Conservation (phyloP, 2,888 invertebrate species). For the Herminia tarsipennalis region DNA sequence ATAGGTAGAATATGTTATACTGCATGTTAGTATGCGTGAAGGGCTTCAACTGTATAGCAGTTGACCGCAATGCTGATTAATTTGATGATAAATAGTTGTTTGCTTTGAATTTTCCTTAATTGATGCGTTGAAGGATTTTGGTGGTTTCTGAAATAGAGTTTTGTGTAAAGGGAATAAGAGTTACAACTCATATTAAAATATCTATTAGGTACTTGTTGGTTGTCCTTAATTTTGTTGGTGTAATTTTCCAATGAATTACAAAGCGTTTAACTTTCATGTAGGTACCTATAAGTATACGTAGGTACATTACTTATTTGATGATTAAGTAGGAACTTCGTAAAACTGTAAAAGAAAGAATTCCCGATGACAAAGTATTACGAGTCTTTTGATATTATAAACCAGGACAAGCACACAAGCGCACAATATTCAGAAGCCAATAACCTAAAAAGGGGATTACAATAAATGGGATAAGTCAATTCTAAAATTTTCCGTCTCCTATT, state of each 20-base stretch:
- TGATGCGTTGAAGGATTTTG: slow-evolving; percentile 62
- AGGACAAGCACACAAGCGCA: too few species aligned
- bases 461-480: slow-evolving; percentile 6
- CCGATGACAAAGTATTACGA: too few species aligned
- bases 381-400: too few species aligned
- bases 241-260: neutral
- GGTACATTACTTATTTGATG: too few species aligned
- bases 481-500: slow-evolving; percentile 12
- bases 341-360: too few species aligned
- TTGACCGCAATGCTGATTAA: slow-evolving; percentile 75
- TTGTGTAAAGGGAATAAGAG: neutral
- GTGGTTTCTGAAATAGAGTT: neutral
- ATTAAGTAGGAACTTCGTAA: too few species aligned
- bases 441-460: slow-evolving; percentile 4
- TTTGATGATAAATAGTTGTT: slow-evolving; percentile 72
- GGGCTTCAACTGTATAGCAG: slow-evolving; percentile 70
- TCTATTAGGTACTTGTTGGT: too few species aligned
- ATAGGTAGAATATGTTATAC: slow-evolving; percentile 7
- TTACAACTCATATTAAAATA: too few species aligned
- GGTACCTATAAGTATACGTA: too few species aligned
- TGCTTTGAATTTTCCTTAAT: slow-evolving; percentile 70
- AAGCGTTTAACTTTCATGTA: too few species aligned
- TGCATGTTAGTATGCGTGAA: slow-evolving; percentile 62
- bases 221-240: too few species aligned
- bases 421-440: neutral